Percentiles rank a stretch among this genome's conserved stretches.
These are phyloP conservation scores for Cathartes aura DNA, from an alignment of 2,113 vertebrate species.

Conservation along the genomic window DNA sequence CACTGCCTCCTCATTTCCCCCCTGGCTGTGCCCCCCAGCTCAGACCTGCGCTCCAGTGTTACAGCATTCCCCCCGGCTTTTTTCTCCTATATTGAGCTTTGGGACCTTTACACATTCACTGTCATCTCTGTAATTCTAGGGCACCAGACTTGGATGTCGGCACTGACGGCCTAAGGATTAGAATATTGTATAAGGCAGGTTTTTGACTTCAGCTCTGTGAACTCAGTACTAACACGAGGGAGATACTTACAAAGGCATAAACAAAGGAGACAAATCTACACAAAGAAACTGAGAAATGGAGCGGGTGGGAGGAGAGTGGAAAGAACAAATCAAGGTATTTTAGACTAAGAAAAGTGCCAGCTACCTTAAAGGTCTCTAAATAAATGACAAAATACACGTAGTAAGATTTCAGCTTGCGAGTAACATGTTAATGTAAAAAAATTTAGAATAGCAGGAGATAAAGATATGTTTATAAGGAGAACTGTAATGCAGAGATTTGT, in stretches of 20 bases:
- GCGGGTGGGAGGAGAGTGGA: accelerated
- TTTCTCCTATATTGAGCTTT: neutral
- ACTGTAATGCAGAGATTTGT: slow-evolving; percentile 6
- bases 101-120: slow-evolving; percentile 10
- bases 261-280: slow-evolving; percentile 48
- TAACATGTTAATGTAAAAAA: neutral
- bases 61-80: neutral
- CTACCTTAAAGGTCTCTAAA: neutral
- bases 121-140: slow-evolving; percentile 19
- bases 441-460: neutral
- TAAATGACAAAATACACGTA: neutral
- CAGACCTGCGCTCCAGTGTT: neutral
- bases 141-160: neutral
- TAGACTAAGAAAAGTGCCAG: neutral
- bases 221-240: slow-evolving; percentile 1
- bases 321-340: slow-evolving; percentile 4
- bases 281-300: slow-evolving; percentile 44
- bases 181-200: slow-evolving; percentile 22
- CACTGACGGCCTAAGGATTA: slow-evolving; percentile 39
- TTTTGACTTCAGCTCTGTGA: slow-evolving; percentile 30
- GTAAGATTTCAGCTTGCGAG: neutral
- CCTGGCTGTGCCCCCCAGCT: slow-evolving; percentile 34
- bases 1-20: slow-evolving; percentile 27
- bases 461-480: neutral
- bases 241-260: slow-evolving; percentile 31